A percentile compares a stretch with the other conserved stretches of the same genome.
phyloP scores from a whole-genome alignment of 2,888 invertebrate genomes.

The Torymus auratus region DNA sequence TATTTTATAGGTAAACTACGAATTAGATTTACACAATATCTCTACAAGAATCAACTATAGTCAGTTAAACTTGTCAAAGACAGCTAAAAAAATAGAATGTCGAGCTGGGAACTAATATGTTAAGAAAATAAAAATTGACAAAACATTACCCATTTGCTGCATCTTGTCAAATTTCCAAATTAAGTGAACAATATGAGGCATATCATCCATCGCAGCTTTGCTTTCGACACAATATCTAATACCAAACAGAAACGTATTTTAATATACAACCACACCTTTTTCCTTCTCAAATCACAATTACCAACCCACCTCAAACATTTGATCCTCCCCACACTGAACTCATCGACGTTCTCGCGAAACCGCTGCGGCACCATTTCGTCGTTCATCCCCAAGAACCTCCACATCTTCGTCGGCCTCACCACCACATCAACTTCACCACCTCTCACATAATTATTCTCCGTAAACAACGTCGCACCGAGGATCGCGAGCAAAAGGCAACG shows the following conservation, averaged over 20 bases:
- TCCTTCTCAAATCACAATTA: neutral
- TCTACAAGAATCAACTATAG: too few relatives aligned
- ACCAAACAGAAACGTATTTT: neutral
- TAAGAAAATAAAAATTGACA: neutral
- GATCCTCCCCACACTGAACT: constrained; percentile 40
- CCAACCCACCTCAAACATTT: constrained; percentile 50
- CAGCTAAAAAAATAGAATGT: too few relatives aligned
- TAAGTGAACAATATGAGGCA: constrained; percentile 32
- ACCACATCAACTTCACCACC: neutral
- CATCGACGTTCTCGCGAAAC: constrained; percentile 37
- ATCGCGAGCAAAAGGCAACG: neutral
- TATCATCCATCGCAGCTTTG: neutral
- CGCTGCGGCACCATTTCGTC: constrained; percentile 18
- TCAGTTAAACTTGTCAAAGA: too few relatives aligned
- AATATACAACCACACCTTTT: neutral
- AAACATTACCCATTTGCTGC: constrained; percentile 37
- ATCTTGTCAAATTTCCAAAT: constrained; percentile 47
- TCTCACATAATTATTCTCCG: constrained; percentile 3
- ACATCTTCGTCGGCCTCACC: constrained; percentile 43
- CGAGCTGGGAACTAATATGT: too few relatives aligned
- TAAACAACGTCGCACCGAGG: neutral
- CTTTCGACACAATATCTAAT: constrained; percentile 52
- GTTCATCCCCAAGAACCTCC: constrained; percentile 40
- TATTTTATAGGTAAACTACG: too few relatives aligned
- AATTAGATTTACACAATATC: too few relatives aligned